Evolutionary conservation across 2,888 invertebrate species (phyloP).

Genomic region (Atethmia centrago): DNA sequence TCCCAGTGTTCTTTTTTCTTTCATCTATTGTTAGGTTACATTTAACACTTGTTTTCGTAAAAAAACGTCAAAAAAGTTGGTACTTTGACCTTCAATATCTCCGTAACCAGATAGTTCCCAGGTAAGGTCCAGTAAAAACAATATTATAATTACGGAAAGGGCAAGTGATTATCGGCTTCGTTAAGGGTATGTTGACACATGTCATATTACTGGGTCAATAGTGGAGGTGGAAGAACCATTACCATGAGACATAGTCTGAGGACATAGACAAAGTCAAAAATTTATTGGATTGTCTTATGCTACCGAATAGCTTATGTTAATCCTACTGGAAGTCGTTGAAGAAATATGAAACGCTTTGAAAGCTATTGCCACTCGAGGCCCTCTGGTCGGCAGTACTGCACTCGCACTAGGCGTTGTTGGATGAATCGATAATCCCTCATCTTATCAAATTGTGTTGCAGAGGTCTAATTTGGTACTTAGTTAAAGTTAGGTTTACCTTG

Average conservation of each 20-base stretch:
- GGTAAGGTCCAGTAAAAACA: too few relatives aligned
- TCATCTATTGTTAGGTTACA: not conserved
- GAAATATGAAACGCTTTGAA: not conserved
- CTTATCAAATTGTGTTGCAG: not conserved
- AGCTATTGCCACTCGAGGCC: too few relatives aligned
- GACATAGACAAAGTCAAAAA: not conserved
- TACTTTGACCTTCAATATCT: not conserved
- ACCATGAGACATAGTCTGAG: not conserved
- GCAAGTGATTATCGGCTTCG: too few relatives aligned
- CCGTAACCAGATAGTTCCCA: too few relatives aligned
- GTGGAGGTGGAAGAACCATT: not conserved
- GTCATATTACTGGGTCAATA: not conserved
- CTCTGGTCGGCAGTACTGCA: not conserved
- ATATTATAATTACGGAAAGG: too few relatives aligned
- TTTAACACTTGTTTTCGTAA: not conserved
- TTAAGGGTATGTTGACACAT: too few relatives aligned
- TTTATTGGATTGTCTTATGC: not conserved
- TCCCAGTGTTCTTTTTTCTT: too few relatives aligned
- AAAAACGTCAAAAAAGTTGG: not conserved
- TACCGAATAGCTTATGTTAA: not conserved
- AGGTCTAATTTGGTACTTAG: not conserved
- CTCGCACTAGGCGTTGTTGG: not conserved
- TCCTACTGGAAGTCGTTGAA: not conserved
- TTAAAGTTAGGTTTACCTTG: conserved; percentile 91
- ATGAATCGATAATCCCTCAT: not conserved